Evolutionary conservation across 2,888 invertebrate genomes (phyloP).

Genomic region (Lasioglossum marginatum): DNA sequence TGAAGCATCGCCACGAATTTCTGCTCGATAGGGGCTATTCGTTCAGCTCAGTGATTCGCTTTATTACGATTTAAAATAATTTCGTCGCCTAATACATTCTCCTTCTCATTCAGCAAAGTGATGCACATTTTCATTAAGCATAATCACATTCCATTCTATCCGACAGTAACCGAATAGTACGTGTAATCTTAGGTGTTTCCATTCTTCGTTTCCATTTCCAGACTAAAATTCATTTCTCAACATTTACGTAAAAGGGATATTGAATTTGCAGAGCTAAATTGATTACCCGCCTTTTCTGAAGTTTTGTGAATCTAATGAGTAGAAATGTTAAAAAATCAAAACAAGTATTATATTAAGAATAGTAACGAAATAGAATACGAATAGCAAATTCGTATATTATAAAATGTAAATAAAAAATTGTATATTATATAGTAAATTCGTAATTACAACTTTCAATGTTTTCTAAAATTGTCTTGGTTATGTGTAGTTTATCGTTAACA

Average conservation of each 20-base stretch:
- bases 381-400: too few species aligned
- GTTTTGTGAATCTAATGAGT: too few species aligned
- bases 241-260: neutral
- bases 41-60: constrained; percentile 31
- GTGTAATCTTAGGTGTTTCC: neutral
- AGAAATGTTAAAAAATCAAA: too few species aligned
- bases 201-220: neutral
- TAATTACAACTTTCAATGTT: too few species aligned
- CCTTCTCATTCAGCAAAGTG: neutral
- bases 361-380: too few species aligned
- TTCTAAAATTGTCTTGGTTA: too few species aligned
- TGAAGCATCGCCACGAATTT: constrained; percentile 24
- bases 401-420: too few species aligned
- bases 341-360: too few species aligned
- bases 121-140: neutral
- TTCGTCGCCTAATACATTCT: neutral
- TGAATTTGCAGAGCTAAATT: neutral
- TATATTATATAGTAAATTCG: too few species aligned
- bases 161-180: neutral
- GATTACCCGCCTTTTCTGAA: too few species aligned
- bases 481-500: too few species aligned
- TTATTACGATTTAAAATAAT: constrained; percentile 31
- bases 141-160: neutral
- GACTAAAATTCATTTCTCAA: too few species aligned
- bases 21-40: constrained; percentile 41